Evolutionary conservation across 2,888 invertebrate genomes (phyloP).

Genomic region (Thereva unica): DNA sequence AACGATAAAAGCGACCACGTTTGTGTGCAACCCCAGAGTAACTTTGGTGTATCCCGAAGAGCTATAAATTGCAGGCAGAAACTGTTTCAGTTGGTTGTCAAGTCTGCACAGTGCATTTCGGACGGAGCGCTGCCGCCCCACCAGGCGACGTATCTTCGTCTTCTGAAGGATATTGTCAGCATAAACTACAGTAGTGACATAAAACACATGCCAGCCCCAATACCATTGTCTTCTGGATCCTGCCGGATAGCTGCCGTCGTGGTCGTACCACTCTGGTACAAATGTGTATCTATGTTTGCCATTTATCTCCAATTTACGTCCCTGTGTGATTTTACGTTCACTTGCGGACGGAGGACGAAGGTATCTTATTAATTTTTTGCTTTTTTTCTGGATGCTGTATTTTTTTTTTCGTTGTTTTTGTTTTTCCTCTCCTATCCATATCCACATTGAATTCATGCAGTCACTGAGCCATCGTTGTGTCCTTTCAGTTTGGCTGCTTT

Average conservation of each 20-base stretch:
- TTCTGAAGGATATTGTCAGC: conserved; percentile 34
- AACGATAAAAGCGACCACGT: conserved; percentile 12
- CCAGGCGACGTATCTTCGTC: conserved; percentile 24
- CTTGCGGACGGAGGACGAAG: not conserved
- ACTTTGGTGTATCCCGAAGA: conserved; percentile 20
- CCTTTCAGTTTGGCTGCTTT: too few species aligned
- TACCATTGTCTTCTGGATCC: conserved; percentile 14
- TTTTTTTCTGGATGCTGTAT: too few species aligned
- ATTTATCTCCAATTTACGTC: conserved; percentile 26
- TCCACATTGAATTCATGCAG: too few species aligned
- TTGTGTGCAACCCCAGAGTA: conserved; percentile 6
- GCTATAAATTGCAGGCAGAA: conserved; percentile 27
- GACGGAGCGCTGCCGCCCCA: conserved; percentile 25
- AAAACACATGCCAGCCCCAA: conserved; percentile 28
- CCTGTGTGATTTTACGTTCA: conserved; percentile 13
- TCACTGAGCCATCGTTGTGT: too few species aligned
- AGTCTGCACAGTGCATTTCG: conserved; percentile 20
- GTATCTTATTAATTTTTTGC: too few species aligned
- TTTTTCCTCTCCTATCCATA: too few species aligned
- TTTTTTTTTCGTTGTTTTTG: too few species aligned
- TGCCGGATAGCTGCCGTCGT: not conserved
- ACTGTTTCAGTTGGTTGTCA: conserved; percentile 20
- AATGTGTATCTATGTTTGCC: not conserved
- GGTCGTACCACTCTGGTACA: not conserved
- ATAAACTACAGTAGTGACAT: conserved; percentile 31